Base-by-base conservation (phyloP, 92 coral and sea anemone genomes). In the Porites cylindrica region DNA sequence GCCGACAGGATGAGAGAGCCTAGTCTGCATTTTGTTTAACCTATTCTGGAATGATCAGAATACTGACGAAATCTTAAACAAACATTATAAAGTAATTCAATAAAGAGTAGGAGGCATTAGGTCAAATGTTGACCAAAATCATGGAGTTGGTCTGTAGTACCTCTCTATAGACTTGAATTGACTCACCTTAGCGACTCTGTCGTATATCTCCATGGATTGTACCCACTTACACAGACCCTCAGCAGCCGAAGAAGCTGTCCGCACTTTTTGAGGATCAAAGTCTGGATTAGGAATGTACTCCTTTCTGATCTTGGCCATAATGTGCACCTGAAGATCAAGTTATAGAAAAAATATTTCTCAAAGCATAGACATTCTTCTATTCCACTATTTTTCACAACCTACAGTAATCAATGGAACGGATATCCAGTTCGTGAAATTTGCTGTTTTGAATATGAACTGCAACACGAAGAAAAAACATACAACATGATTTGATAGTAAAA, bases 191-290 rank as follows among this genome's bases (percentile, higher is more conserved):
- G 99, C 99, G 23, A 97, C 99, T 60, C 99, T 98, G 78, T 97
- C 99, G 51, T 97, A 97, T 72, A 97, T 97, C 79, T 97, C 99
- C 86, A 97, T 92, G 82, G 99, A 98, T 52, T 88, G 91, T 10
- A 97, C 98, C 99, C 99, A 97, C 88, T 97, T 97, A 77, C 99
- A 97, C 75, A 97, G 85, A 50, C 99, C 99, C 73, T 97, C 99
- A 19, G 99, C 99, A 26, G 99, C 99, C 17, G 99, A 95, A 20
- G 99, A 97, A 5, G 99, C 99, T 53, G 97, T 93, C 61, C 98
- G 96, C 70, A 95, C 99, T 80, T 97, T 97, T 73, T 92, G 94
- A 5, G 99, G 97, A 81, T 97, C 99, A 72, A 97, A 97, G 77
- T 97, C 99, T 52, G 99, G 99, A 88, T 97, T 97, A 66, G 98